Evolutionary conservation across 2,113 vertebrate genomes (phyloP).

Genomic region (Osmerus eperlanus): DNA sequence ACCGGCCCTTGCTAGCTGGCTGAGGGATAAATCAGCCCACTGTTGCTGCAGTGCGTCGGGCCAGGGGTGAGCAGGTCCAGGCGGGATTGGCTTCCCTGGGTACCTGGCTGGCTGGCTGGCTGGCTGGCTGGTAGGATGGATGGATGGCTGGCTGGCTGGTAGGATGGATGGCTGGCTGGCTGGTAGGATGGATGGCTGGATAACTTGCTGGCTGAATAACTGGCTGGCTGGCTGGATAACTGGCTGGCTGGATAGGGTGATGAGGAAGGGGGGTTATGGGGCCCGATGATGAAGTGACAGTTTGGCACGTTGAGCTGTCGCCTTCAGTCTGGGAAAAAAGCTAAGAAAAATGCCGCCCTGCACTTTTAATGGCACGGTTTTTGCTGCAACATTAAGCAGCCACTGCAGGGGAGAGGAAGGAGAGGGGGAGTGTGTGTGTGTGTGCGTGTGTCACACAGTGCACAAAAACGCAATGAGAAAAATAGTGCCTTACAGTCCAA

Average conservation of each 20-base stretch:
- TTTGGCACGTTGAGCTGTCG: not conserved
- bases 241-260: not conserved
- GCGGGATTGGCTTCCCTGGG: too few relatives aligned
- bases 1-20: not conserved
- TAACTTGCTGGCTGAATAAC: not conserved
- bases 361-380: not conserved
- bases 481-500: not conserved
- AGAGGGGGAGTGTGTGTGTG: not conserved
- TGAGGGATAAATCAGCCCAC: not conserved
- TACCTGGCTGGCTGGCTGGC: too few relatives aligned
- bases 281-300: not conserved
- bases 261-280: not conserved
- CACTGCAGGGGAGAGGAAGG: not conserved
- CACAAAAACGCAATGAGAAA: not conserved
- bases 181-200: not conserved
- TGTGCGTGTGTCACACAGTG: not conserved
- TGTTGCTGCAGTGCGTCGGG: not conserved
- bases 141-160: too few relatives aligned
- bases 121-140: too few relatives aligned
- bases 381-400: constrained; percentile 3
- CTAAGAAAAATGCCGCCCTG: not conserved
- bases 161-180: not conserved
- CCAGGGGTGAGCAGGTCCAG: not conserved
- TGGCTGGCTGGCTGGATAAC: not conserved
- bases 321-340: not conserved